Evolutionary conservation across 2,113 vertebrate species (phyloP).

Genomic region (Leucosticte australis): DNA sequence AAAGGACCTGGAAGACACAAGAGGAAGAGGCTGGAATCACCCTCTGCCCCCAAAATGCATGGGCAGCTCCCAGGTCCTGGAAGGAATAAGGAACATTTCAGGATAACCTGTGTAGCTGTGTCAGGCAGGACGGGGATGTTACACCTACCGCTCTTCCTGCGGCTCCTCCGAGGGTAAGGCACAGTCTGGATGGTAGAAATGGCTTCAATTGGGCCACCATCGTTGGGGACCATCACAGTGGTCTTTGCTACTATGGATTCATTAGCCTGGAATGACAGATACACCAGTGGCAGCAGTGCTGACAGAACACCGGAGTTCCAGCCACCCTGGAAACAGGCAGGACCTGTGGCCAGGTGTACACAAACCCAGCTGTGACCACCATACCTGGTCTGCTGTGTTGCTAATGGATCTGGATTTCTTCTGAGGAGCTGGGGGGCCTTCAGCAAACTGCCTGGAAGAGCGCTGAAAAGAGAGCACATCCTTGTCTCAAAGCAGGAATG

Average conservation of each 20-base stretch:
- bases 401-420: slow-evolving; percentile 90
- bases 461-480: slow-evolving; percentile 73
- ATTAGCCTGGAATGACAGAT: slow-evolving; percentile 76
- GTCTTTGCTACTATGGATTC: slow-evolving; percentile 95
- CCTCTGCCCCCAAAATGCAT: not conserved
- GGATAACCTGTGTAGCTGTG: accelerated
- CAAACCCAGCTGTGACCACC: not conserved
- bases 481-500: not conserved
- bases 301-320: no score
- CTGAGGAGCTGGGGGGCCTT: slow-evolving; percentile 82
- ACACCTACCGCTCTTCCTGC: slow-evolving; percentile 83
- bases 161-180: slow-evolving; percentile 84
- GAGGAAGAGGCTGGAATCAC: not conserved
- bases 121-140: not conserved
- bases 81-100: accelerated
- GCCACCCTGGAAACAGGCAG: not conserved
- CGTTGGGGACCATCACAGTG: slow-evolving; percentile 86
- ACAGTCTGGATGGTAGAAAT: slow-evolving; percentile 91
- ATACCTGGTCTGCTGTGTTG: slow-evolving; percentile 80
- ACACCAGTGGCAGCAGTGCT: not conserved
- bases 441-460: slow-evolving; percentile 86
- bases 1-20: slow-evolving; percentile 72
- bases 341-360: accelerated
- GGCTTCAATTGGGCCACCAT: slow-evolving; percentile 92
- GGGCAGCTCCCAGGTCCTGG: not conserved